These are phyloP conservation scores for Proisotoma minuta DNA, from an alignment of 2,888 invertebrate genomes.

Conservation along the genomic window DNA sequence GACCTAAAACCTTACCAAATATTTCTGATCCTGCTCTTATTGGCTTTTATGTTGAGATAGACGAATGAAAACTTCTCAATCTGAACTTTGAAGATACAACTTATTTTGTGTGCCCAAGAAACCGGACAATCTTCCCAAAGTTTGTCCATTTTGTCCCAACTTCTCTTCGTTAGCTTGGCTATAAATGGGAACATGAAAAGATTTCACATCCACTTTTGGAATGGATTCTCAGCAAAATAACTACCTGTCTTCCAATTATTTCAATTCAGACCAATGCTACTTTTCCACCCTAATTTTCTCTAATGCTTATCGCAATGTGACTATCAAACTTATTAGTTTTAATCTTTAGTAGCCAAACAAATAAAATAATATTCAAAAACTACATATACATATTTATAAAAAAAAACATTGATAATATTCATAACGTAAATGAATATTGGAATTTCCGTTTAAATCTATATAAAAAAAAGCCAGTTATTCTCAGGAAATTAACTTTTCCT, in stretches of 20 bases:
- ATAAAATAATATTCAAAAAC: no score
- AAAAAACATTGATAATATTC: no score
- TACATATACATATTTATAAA: no score
- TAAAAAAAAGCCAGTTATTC: no score
- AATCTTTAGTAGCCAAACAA: no score
- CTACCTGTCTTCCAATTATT: neutral
- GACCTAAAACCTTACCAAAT: constrained; percentile 1
- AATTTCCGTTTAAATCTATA: no score
- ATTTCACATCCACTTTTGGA: neutral
- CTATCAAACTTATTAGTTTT: no score
- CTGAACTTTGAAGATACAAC: neutral
- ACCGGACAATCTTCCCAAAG: constrained; percentile 4
- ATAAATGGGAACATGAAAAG: neutral
- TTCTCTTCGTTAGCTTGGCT: neutral
- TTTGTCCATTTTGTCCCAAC: constrained; percentile 9
- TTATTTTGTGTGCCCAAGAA: constrained; percentile 4
- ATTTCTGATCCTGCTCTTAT: neutral
- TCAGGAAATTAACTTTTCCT: no score
- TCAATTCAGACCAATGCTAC: neutral
- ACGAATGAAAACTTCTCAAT: neutral
- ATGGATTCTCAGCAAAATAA: neutral
- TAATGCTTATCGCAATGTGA: no score
- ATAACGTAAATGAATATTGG: no score
- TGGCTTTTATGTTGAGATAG: neutral
- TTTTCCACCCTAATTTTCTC: no score